A percentile compares a stretch with the other conserved stretches of the same genome.
These are phyloP conservation scores for Mus spicilegus DNA, from an alignment of 2,113 vertebrate species.

Conservation along the genomic window DNA sequence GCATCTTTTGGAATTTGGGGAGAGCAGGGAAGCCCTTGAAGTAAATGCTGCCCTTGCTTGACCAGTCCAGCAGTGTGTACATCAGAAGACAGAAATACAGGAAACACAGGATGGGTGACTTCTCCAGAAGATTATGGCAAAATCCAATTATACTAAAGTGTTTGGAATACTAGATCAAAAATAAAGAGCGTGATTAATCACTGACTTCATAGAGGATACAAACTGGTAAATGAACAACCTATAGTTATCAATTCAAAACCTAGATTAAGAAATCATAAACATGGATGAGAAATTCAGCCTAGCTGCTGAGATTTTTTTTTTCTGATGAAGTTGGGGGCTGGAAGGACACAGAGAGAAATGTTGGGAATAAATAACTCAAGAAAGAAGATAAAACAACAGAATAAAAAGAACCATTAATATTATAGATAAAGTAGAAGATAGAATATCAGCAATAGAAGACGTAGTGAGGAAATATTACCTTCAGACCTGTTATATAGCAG, in stretches of 20 bases:
- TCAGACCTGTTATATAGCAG: background rate
- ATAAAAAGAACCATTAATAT: background rate
- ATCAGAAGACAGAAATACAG: background rate
- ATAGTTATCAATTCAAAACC: background rate
- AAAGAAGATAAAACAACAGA: background rate
- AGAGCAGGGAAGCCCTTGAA: background rate
- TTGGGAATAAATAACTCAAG: background rate
- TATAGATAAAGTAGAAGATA: background rate
- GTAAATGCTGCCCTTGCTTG: too few species aligned
- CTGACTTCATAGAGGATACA: background rate
- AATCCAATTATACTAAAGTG: background rate
- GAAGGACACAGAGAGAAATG: background rate
- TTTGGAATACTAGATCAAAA: background rate
- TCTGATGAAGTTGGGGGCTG: background rate
- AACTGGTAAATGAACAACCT: background rate
- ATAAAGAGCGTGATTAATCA: background rate
- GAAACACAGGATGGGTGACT: background rate
- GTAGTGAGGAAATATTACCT: background rate
- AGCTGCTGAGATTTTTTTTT: background rate
- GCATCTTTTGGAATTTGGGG: background rate
- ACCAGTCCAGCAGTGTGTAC: background rate
- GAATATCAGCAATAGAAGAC: background rate
- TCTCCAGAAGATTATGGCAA: background rate
- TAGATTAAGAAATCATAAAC: background rate
- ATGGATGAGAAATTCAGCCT: background rate